Percentiles rank a stretch among this genome's conserved stretches.
These are phyloP conservation scores for Cyprinella venusta DNA, from an alignment of 2,797 vertebrate species.

Conservation along the genomic window DNA sequence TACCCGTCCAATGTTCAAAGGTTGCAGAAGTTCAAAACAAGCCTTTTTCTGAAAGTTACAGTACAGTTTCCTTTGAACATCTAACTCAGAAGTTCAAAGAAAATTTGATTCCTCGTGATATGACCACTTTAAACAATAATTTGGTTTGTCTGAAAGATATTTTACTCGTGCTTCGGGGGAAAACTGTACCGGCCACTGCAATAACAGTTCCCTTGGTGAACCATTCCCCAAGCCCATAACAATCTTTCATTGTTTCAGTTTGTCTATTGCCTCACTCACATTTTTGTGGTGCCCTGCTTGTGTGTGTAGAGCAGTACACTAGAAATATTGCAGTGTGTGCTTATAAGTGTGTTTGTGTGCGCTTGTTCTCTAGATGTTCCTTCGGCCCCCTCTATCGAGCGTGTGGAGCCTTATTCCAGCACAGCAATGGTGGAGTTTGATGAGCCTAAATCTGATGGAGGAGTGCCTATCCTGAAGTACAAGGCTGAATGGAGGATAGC, in stretches of 20 bases:
- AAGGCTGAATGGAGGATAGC: conserved; percentile 85
- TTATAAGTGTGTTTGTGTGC: conserved; percentile 22
- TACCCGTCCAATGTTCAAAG: neutral
- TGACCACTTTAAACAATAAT: conserved; percentile 19
- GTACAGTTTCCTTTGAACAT: conserved; percentile 9
- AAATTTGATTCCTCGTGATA: conserved; percentile 8
- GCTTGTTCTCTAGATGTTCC: conserved; percentile 84
- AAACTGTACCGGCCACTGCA: conserved; percentile 27
- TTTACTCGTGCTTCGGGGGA: conserved; percentile 6
- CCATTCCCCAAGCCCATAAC: conserved; percentile 23
- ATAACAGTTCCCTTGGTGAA: conserved; percentile 37
- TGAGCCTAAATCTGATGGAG: conserved; percentile 89
- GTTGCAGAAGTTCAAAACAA: conserved; percentile 7
- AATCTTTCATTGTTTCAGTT: conserved; percentile 39
- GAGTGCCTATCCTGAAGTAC: conserved; percentile 93
- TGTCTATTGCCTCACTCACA: conserved; percentile 30
- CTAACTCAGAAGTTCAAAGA: neutral
- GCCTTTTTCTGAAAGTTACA: neutral
- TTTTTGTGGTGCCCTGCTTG: conserved; percentile 35
- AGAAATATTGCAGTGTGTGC: conserved; percentile 3
- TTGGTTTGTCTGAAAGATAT: conserved; percentile 29
- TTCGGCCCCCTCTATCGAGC: conserved; percentile 86
- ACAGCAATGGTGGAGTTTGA: conserved; percentile 88
- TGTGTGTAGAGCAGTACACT: neutral
- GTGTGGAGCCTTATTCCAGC: conserved; percentile 91